These are phyloP conservation scores for Desmodus rotundus DNA, from an alignment of 2,113 vertebrate genomes.

Conservation along the genomic window DNA sequence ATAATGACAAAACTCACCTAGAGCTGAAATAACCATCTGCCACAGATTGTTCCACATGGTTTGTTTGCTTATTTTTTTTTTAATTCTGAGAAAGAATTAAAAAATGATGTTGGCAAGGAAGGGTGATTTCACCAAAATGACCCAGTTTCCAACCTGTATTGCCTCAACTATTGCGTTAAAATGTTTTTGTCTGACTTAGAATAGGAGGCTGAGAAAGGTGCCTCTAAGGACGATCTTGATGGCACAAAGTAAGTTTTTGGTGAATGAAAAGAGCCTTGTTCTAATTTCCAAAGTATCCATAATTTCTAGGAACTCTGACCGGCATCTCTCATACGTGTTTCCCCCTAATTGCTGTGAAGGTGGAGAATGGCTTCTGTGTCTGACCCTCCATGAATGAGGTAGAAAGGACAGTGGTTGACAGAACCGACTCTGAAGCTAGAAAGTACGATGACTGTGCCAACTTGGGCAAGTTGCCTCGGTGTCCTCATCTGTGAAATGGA, in stretches of 20 bases:
- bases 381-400: no score
- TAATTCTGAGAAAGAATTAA: conserved; percentile 49
- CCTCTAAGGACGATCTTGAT: not conserved
- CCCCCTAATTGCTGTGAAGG: not conserved
- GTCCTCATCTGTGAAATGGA: not conserved
- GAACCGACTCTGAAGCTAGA: not conserved
- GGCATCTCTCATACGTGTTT: no score
- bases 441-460: not conserved
- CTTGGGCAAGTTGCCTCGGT: not conserved
- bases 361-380: not conserved
- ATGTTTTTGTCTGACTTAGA: not conserved
- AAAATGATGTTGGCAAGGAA: conserved; percentile 54
- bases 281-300: not conserved
- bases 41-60: conserved; percentile 3
- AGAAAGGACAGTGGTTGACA: not conserved
- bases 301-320: not conserved
- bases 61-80: conserved; percentile 53
- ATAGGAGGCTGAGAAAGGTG: not conserved
- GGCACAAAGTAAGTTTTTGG: not conserved
- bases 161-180: not conserved
- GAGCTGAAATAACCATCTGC: conserved; percentile 56
- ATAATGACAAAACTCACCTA: conserved; percentile 55
- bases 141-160: conserved; percentile 25
- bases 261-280: not conserved
- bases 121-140: conserved; percentile 24